Evolutionary conservation across 1,140 invertebrate genomes (phyloP).

Genomic region (Drosophila tropicalis): DNA sequence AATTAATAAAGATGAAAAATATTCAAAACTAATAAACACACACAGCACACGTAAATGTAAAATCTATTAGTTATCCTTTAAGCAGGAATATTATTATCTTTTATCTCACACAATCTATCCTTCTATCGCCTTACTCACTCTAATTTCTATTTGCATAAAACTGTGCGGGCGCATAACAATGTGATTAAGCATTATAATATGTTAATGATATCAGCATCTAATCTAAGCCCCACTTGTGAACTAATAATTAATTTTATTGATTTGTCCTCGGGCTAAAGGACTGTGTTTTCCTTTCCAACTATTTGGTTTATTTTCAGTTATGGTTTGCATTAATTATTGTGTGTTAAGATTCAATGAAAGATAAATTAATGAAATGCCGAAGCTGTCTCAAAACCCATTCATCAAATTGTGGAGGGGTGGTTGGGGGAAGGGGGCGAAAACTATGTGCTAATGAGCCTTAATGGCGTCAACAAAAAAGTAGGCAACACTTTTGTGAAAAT

Average conservation of each 20-base stretch:
- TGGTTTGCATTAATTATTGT: slow-evolving; percentile 33
- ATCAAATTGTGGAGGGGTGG: background rate
- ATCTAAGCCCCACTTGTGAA: slow-evolving; percentile 35
- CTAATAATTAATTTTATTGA: slow-evolving; percentile 73
- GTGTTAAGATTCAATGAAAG: slow-evolving; percentile 12
- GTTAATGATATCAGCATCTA: slow-evolving; percentile 52
- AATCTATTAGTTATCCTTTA: background rate
- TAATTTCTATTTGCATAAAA: background rate
- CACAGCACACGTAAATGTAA: too few relatives aligned
- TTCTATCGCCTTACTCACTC: background rate
- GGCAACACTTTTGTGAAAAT: slow-evolving; percentile 70
- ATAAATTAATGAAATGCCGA: slow-evolving; percentile 8
- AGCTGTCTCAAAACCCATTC: background rate
- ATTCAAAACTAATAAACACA: background rate
- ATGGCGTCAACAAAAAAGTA: slow-evolving; percentile 64
- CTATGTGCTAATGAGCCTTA: slow-evolving; percentile 67
- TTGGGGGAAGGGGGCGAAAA: background rate
- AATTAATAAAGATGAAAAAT: slow-evolving; percentile 25
- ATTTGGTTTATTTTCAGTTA: slow-evolving; percentile 26
- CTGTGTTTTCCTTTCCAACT: slow-evolving; percentile 20
- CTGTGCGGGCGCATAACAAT: slow-evolving; percentile 9
- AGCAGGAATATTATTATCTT: background rate
- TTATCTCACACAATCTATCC: background rate
- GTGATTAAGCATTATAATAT: slow-evolving; percentile 48
- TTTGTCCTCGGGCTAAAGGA: slow-evolving; percentile 31